These are phyloP conservation scores for Eublepharis macularius DNA, from an alignment of 2,113 vertebrate species.

Conservation along the genomic window DNA sequence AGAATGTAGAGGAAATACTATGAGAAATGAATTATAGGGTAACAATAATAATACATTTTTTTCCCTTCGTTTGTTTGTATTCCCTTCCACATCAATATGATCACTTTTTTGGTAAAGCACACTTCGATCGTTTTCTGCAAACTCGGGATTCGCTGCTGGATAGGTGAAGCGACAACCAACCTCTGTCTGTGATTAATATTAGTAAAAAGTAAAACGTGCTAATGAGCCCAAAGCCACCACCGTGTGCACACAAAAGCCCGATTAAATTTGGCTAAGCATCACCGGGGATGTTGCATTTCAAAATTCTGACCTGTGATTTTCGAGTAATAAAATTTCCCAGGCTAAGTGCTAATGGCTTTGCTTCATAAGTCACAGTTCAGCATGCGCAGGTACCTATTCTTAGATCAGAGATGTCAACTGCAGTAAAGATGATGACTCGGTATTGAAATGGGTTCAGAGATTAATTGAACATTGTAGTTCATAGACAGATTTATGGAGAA, in stretches of 20 bases:
- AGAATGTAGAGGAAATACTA: neutral
- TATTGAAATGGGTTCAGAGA: constrained; percentile 22
- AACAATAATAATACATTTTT: neutral
- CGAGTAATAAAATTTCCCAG: constrained; percentile 16
- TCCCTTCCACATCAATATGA: neutral
- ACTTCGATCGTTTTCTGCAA: neutral
- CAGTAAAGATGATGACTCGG: constrained; percentile 21
- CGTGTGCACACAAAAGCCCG: neutral
- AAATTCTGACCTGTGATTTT: constrained; percentile 2
- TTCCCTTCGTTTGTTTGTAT: no score
- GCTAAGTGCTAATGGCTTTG: neutral
- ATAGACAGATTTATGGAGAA: constrained; percentile 8
- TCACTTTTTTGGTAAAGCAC: neutral
- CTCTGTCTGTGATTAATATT: neutral
- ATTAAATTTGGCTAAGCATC: neutral
- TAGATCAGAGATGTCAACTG: constrained; percentile 21
- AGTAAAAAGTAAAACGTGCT: neutral
- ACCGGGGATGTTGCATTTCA: neutral
- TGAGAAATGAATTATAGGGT: neutral
- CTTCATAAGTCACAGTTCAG: neutral
- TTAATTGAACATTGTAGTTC: constrained; percentile 32
- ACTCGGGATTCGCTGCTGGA: neutral
- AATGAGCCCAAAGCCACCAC: accelerated
- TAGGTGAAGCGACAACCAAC: neutral
- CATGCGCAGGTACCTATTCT: constrained; percentile 16